Base-by-base conservation (phyloP, 2,113 vertebrate species). In the Hippoglossus stenolepis region DNA sequence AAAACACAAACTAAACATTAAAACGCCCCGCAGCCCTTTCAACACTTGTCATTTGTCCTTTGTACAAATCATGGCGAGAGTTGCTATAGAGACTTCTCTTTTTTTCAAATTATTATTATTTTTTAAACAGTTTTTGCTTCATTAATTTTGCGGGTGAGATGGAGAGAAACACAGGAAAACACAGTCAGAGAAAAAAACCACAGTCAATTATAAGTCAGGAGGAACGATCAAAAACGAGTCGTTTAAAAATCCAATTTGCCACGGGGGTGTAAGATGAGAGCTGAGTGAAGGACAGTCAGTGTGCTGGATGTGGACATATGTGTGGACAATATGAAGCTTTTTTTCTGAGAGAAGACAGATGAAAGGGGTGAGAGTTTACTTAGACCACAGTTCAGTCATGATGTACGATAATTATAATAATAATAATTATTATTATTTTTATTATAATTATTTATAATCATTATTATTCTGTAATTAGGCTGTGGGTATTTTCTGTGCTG, bases 21-120 rank as follows among this genome's bases (percentile, higher is more conserved):
- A 90, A 90, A 91, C 63, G 9, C 89, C 89, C 87, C 38, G 51
- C 87, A 83, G 89, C 83, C 84, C 82, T 91, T 90, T 89, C 91
- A 91, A 91, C 91, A 90, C 85, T 91, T 87, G 90, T 91, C 91
- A 87, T 92, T 91, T 89, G 85, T 91, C 89, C 87, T 90, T 90
- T 92, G 82, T 87, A 75, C 75, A 65, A 91, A 92, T 89, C 84
- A 77, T 68, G 82, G 79, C n/a, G 9, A 85, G 86, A 81, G 90
- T 93, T 90, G 81, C 90, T 92, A 31, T 28, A 28, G 28, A 28
- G 28, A 90, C 89, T 51, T 61, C 15, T 73, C 21, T 43, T 70
- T 69, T 23, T n/a, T 65, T 71, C 65, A 45, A 20, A 31, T 31
- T 31, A 31, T 31, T 31, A 18, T 20, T 20, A 18, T 51, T 51